These are phyloP conservation scores for Seriola dumerili DNA, from an alignment of 2,113 vertebrate species.

Conservation along the genomic window DNA sequence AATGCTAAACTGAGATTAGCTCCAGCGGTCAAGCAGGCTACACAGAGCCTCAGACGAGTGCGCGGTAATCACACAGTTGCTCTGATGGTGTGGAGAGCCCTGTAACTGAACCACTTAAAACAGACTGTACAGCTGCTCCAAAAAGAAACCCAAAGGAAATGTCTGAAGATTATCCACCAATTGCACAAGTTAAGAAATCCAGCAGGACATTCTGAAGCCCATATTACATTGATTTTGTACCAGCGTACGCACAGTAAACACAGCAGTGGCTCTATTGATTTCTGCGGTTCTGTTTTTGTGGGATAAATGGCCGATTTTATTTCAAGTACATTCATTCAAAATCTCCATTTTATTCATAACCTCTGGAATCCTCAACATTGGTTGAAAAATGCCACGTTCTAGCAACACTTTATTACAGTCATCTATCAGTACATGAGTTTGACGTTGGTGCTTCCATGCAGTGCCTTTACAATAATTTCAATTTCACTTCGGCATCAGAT, in stretches of 20 bases:
- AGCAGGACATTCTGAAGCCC: slow-evolving; percentile 52
- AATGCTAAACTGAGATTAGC: slow-evolving; percentile 83
- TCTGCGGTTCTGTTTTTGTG: slow-evolving; percentile 17
- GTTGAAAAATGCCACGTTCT: slow-evolving; percentile 29
- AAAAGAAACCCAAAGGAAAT: slow-evolving; percentile 55
- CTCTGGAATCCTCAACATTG: slow-evolving; percentile 24
- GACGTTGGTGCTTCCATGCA: slow-evolving; percentile 35
- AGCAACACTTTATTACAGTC: slow-evolving; percentile 58
- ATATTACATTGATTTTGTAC: slow-evolving; percentile 64
- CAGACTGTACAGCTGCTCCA: slow-evolving; percentile 39
- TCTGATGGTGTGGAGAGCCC: slow-evolving; percentile 44
- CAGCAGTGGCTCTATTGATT: slow-evolving; percentile 56
- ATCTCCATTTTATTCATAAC: slow-evolving; percentile 33
- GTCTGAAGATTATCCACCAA: slow-evolving; percentile 71
- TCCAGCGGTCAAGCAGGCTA: slow-evolving; percentile 49
- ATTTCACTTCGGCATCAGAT: slow-evolving; percentile 41
- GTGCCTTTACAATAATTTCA: slow-evolving; percentile 44
- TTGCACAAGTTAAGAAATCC: slow-evolving; percentile 56
- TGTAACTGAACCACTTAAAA: slow-evolving; percentile 52
- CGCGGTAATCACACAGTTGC: slow-evolving; percentile 47
- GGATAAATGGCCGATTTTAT: slow-evolving; percentile 52
- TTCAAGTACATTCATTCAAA: slow-evolving; percentile 32
- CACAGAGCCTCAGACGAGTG: slow-evolving; percentile 49
- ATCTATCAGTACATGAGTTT: slow-evolving; percentile 55
- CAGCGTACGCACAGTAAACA: slow-evolving; percentile 43